Percentiles rank a stretch among this genome's conserved stretches.
phyloP scores from a whole-genome alignment of 2,888 invertebrate genomes.

The Microchrysa polita region DNA sequence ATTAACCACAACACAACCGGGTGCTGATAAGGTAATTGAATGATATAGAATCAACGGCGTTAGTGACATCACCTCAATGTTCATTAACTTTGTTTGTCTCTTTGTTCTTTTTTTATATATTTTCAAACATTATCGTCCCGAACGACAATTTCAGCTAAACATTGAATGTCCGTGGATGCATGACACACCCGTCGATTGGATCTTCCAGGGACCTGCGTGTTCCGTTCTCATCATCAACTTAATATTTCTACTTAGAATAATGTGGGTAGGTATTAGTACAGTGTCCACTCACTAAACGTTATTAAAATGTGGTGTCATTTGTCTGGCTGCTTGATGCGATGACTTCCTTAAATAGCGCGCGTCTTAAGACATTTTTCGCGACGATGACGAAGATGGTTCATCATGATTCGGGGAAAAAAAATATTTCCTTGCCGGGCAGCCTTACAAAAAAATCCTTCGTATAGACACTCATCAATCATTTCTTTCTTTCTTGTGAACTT shows the following conservation, averaged over 20 bases:
- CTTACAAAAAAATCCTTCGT: not conserved
- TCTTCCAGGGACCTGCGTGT: conserved; percentile 86
- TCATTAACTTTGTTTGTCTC: not conserved
- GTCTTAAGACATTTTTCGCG: not conserved
- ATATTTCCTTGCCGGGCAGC: not conserved
- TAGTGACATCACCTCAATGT: not conserved
- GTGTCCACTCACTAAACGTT: too few species aligned
- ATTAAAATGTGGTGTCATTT: conserved; percentile 9
- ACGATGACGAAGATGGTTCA: not conserved
- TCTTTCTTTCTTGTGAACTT: not conserved
- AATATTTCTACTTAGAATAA: conserved; percentile 82
- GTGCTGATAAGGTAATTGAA: conserved; percentile 43
- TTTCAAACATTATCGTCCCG: conserved; percentile 9
- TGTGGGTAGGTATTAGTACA: conserved; percentile 90
- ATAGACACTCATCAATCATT: not conserved
- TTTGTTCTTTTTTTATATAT: too few species aligned
- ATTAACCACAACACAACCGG: conserved; percentile 57
- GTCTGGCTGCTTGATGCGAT: not conserved
- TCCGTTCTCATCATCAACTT: conserved; percentile 83
- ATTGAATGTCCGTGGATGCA: conserved; percentile 83
- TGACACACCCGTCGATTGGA: conserved; percentile 84
- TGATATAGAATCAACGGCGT: not conserved
- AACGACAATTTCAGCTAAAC: conserved; percentile 58
- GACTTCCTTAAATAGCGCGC: not conserved
- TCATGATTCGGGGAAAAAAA: too few species aligned